phyloP scores from a whole-genome alignment of 2,888 invertebrate genomes.

The Tachina fera region DNA sequence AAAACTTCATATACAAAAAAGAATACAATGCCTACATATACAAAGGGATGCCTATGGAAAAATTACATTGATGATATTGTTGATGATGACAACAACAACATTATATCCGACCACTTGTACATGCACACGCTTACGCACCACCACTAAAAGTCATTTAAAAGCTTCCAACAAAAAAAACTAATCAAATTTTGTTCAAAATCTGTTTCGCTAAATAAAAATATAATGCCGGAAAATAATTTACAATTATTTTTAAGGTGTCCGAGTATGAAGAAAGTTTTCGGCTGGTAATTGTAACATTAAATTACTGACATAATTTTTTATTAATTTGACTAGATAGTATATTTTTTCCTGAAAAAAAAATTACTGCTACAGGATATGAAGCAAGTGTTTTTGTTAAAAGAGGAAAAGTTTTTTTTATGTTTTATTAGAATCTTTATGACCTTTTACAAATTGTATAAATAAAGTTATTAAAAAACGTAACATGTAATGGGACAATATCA shows the following conservation, averaged over 20 bases:
- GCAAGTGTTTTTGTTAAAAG: neutral
- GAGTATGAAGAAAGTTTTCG: constrained; percentile 48
- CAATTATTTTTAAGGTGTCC: constrained; percentile 60
- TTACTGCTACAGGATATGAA: neutral
- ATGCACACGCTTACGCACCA: neutral
- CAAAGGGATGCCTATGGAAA: neutral
- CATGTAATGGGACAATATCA: neutral
- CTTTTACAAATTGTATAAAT: neutral
- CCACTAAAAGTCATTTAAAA: neutral
- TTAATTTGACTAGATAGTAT: constrained; percentile 53
- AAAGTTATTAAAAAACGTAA: neutral
- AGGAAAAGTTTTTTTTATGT: neutral
- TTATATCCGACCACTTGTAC: constrained; percentile 41
- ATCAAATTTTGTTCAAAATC: constrained; percentile 69
- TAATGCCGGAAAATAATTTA: constrained; percentile 53
- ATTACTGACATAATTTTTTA: constrained; percentile 70
- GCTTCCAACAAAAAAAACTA: constrained; percentile 32
- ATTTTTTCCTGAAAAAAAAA: neutral
- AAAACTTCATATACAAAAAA: constrained; percentile 32
- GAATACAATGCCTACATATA: neutral
- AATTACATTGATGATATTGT: constrained; percentile 41
- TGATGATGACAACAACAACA: constrained; percentile 54
- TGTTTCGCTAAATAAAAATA: constrained; percentile 54
- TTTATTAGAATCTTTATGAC: neutral
- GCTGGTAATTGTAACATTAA: constrained; percentile 64